Percentiles rank a stretch among this genome's conserved stretches.
Conservation (phyloP, 2,888 invertebrate species). For the Dione vanillae region DNA sequence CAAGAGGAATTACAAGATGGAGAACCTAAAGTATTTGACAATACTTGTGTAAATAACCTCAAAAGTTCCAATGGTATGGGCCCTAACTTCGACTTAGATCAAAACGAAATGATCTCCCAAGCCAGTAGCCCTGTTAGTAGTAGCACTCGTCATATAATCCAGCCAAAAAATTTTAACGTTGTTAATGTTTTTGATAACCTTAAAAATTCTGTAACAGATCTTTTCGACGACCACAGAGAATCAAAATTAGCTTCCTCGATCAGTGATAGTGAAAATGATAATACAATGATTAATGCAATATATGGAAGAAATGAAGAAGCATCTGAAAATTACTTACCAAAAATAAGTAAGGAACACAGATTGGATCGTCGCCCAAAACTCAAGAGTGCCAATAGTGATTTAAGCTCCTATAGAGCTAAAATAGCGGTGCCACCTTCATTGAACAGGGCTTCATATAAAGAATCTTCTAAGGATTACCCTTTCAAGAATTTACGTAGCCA, state of each 20-base stretch:
- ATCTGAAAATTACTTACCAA: background rate
- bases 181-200: constrained; percentile 16
- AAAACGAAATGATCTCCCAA: constrained; percentile 56
- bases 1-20: background rate
- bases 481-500: constrained; percentile 2
- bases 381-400: constrained; percentile 25
- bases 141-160: constrained; percentile 31
- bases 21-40: background rate
- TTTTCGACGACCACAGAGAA: constrained; percentile 12
- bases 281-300: constrained; percentile 6
- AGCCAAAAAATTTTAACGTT: constrained; percentile 36
- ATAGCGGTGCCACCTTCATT: constrained; percentile 58
- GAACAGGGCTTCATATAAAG: constrained; percentile 41
- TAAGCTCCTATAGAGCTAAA: constrained; percentile 60
- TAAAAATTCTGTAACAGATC: constrained; percentile 25
- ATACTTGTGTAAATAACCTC: constrained; percentile 5
- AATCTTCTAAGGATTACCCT: background rate
- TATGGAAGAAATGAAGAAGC: background rate
- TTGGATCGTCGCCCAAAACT: background rate
- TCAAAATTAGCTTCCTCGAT: background rate
- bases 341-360: background rate
- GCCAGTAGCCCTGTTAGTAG: constrained; percentile 59
- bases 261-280: constrained; percentile 6
- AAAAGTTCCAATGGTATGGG: background rate
- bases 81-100: constrained; percentile 2